These are phyloP conservation scores for Eolophus roseicapilla DNA, from an alignment of 2,113 vertebrate species.

Conservation along the genomic window DNA sequence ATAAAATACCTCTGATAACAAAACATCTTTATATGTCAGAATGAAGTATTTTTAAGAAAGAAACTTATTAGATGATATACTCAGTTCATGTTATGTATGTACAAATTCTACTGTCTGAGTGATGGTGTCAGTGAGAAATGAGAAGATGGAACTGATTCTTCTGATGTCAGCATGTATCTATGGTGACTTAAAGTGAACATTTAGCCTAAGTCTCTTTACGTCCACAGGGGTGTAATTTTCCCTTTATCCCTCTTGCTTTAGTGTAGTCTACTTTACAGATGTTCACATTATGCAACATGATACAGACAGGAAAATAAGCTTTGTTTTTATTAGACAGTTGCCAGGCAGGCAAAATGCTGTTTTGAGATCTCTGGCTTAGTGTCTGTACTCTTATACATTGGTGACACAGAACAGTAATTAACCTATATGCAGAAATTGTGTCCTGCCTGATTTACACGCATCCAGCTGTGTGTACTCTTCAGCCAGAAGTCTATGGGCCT, in stretches of 20 bases:
- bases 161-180: not conserved
- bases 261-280: not conserved
- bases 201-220: not conserved
- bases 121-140: not conserved
- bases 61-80: not conserved
- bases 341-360: not conserved
- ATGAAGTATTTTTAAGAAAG: not conserved
- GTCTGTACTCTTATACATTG: not conserved
- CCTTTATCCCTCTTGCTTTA: not conserved
- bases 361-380: not conserved
- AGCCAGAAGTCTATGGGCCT: slow-evolving; percentile 11
- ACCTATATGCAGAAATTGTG: slow-evolving; percentile 26
- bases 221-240: not conserved
- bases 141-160: not conserved
- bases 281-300: not conserved
- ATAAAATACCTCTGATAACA: not conserved
- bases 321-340: slow-evolving; percentile 1
- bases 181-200: not conserved
- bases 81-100: not conserved
- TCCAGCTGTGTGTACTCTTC: slow-evolving; percentile 36
- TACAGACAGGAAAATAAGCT: not conserved
- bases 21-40: not conserved
- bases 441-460: slow-evolving; percentile 22
- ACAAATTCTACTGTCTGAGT: not conserved
- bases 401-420: slow-evolving; percentile 24